Base-by-base conservation (phyloP, 53 echinoderm and acorn worm species). In the Apostichopus leukothele region DNA sequence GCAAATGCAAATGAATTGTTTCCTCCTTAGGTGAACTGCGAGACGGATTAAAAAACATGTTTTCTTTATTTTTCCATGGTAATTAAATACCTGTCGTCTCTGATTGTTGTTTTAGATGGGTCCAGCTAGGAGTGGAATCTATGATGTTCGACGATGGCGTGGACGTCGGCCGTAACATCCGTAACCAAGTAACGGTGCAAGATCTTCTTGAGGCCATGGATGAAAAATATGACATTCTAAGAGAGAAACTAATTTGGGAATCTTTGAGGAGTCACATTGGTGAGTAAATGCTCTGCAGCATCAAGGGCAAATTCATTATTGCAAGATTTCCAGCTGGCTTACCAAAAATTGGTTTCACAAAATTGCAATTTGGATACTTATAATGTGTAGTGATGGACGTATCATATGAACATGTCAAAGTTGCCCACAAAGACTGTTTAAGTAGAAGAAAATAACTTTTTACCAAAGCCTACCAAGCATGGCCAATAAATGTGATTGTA, bases 191-290 rank as follows among this genome's bases (percentile, higher is more conserved):
- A 22, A 92, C 93, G 12, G 99, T 98, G 50, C 96, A 96, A 67
- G 99, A 98, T 57, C 94, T 98, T 4, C 79, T 98, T 78, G 94
- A 96, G 54, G 99, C 99, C 16, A 91, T 98, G 90, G 96, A 96
- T 73, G 93, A 91, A 77, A 98, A 98, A 68, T 98, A 98, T 88
- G 94, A 98, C 66, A 94, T 94, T 84, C 93, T 98, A 22, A 93
- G 94, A 77, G 99, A 98, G 88, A 98, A 98, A 77, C 91, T 98
- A 1, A 89, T 98, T 1, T 94, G 93, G 94, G 99, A 98, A 86
- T 90, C 94, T 25, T 87, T 94, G 39, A 90, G 90, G 60, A 95
- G 93, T 60, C 95, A 94, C 89, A 87, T 96, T 88, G 99, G 99
- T 97, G 76, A 92, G 97, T 60, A 67, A 39, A 39, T 39, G 39